phyloP scores from a whole-genome alignment of 2,113 vertebrate genomes.

The Podarcis raffonei region DNA sequence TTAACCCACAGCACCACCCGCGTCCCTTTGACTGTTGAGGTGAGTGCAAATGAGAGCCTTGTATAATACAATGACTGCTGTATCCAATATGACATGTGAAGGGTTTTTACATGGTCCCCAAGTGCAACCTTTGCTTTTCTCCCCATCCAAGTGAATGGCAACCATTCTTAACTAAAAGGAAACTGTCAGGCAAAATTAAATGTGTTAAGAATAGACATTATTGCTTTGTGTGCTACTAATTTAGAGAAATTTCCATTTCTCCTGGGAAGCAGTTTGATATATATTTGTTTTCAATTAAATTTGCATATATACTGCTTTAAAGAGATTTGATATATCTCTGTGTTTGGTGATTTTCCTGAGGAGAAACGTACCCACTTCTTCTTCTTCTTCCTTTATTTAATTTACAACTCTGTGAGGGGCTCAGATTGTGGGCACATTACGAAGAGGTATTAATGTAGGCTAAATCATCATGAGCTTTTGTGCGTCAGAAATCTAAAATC shows the following conservation, averaged over 20 bases:
- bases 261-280: constrained; percentile 56
- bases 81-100: fast-evolving
- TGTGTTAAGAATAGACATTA: constrained; percentile 59
- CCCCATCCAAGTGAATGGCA: background rate
- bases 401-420: constrained; percentile 49
- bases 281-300: constrained; percentile 72
- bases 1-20: no score
- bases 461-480: constrained; percentile 79
- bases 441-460: constrained; percentile 60
- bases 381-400: background rate
- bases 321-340: constrained; percentile 56
- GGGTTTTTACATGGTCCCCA: background rate
- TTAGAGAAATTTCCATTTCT: constrained; percentile 60
- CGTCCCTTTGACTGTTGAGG: background rate
- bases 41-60: background rate
- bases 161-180: background rate
- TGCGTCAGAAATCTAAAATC: constrained; percentile 75
- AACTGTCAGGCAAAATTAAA: constrained; percentile 58
- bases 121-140: background rate
- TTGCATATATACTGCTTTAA: constrained; percentile 61
- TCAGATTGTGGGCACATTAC: constrained; percentile 29
- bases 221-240: constrained; percentile 59
- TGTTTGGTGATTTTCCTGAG: constrained; percentile 35
- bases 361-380: constrained; percentile 42
- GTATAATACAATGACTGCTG: no score